phyloP scores from a whole-genome alignment of 2,888 invertebrate species.

The Drosophila neoperkinsi region DNA sequence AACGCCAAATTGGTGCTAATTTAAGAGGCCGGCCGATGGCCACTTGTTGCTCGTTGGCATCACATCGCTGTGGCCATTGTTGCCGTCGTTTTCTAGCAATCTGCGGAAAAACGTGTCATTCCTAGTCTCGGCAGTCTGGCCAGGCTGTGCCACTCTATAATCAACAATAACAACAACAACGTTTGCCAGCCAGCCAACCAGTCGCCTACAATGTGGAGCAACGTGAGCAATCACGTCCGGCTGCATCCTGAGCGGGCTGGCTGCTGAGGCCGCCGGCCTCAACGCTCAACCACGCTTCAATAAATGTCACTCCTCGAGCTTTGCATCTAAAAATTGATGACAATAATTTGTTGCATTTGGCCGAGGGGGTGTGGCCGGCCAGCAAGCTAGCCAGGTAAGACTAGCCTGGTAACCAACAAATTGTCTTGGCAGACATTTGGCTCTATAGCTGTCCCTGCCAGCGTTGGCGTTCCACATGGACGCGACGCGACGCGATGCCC shows the following conservation, averaged over 20 bases:
- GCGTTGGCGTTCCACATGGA: constrained; percentile 48
- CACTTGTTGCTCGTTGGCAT: constrained; percentile 66
- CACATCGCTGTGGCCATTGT: constrained; percentile 24
- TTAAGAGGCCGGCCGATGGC: constrained; percentile 65
- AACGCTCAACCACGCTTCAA: constrained; percentile 73
- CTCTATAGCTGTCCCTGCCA: constrained; percentile 58
- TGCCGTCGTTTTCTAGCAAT: constrained; percentile 72
- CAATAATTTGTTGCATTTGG: constrained; percentile 80
- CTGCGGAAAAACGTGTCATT: constrained; percentile 76
- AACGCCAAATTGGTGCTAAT: constrained; percentile 53
- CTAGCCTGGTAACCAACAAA: constrained; percentile 51
- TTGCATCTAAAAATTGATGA: constrained; percentile 81
- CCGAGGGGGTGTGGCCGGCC: constrained; percentile 70
- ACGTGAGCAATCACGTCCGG: constrained; percentile 70
- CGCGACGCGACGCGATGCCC: constrained; percentile 37
- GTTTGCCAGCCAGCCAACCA: constrained; percentile 41
- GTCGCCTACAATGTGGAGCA: constrained; percentile 74
- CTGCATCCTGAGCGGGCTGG: constrained; percentile 45
- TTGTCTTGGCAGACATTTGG: constrained; percentile 73
- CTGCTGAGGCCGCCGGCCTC: constrained; percentile 48
- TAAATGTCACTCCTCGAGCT: constrained; percentile 82
- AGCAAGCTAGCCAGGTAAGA: constrained; percentile 21
- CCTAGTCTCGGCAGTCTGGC: constrained; percentile 33
- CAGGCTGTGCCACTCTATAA: constrained; percentile 56
- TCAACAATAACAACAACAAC: constrained; percentile 62